These are phyloP conservation scores for Clarias gariepinus DNA, from an alignment of 2,113 vertebrate genomes.

Conservation along the genomic window DNA sequence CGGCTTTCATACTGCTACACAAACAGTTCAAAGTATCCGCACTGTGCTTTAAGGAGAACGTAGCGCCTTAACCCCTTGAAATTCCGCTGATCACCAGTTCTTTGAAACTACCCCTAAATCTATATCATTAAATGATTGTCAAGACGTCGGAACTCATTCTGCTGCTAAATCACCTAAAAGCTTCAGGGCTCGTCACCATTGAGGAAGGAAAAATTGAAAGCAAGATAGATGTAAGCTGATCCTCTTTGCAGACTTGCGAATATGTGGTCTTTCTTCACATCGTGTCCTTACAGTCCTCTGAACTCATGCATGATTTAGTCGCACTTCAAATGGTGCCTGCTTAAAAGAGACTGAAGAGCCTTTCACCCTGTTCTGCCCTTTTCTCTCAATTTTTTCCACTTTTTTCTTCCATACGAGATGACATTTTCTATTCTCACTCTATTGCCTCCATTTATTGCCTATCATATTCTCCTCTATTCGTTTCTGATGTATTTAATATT, in stretches of 20 bases:
- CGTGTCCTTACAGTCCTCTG: slow-evolving; percentile 42
- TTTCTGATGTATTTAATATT: slow-evolving; percentile 29
- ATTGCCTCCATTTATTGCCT: slow-evolving; percentile 37
- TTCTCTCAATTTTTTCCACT: slow-evolving; percentile 17
- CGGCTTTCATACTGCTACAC: not conserved
- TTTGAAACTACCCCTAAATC: slow-evolving; percentile 9
- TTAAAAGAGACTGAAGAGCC: slow-evolving; percentile 21
- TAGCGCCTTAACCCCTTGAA: not conserved
- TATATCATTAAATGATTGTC: slow-evolving; percentile 45
- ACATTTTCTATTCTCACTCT: slow-evolving; percentile 19
- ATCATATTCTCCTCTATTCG: slow-evolving; percentile 24
- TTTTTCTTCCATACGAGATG: not conserved
- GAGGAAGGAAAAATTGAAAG: not conserved
- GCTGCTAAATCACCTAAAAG: not conserved
- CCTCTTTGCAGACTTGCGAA: not conserved
- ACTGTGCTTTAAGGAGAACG: not conserved
- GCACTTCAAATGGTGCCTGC: slow-evolving; percentile 39
- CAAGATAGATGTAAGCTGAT: not conserved
- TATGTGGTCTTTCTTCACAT: slow-evolving; percentile 37
- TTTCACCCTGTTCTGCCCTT: slow-evolving; percentile 30
- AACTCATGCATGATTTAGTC: slow-evolving; percentile 56
- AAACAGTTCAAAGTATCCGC: slow-evolving; percentile 13
- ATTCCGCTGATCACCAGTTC: slow-evolving; percentile 1
- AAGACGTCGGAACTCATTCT: slow-evolving; percentile 12
- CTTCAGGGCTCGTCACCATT: not conserved